Percentiles rank a stretch among this genome's conserved stretches.
Conservation (phyloP, 1,140 invertebrate genomes). For the Chironomus tepperi region DNA sequence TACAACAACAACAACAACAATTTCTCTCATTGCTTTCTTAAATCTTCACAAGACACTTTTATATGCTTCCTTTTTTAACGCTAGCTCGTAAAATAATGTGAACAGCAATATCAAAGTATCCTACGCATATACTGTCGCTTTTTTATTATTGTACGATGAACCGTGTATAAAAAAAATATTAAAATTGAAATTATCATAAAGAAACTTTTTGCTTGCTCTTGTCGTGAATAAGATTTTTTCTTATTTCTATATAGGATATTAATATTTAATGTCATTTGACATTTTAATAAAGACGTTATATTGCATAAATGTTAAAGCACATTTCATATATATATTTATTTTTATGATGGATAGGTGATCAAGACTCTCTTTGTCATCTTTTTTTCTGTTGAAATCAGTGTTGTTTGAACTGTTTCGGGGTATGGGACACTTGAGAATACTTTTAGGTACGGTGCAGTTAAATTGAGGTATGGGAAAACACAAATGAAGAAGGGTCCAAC, state of each 20-base stretch:
- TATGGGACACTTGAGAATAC: too few species aligned
- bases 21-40: too few species aligned
- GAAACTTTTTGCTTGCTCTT: not conserved
- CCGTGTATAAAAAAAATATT: not conserved
- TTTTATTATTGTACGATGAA: not conserved
- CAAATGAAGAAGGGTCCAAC: too few species aligned
- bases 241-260: not conserved
- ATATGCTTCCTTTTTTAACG: not conserved
- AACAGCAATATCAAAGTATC: not conserved
- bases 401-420: too few species aligned
- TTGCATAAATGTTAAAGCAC: too few species aligned
- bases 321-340: too few species aligned
- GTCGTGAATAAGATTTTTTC: too few species aligned
- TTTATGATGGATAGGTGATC: too few species aligned
- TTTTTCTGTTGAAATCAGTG: too few species aligned
- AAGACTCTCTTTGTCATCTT: too few species aligned
- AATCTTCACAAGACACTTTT: not conserved
- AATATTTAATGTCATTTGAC: conserved; percentile 17
- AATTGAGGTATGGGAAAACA: too few species aligned
- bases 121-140: not conserved
- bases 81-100: not conserved
- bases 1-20: not conserved
- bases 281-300: not conserved
- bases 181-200: conserved; percentile 4
- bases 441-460: too few species aligned